Base-by-base conservation (phyloP, 2,113 vertebrate genomes). In the Scatophagus argus region DNA sequence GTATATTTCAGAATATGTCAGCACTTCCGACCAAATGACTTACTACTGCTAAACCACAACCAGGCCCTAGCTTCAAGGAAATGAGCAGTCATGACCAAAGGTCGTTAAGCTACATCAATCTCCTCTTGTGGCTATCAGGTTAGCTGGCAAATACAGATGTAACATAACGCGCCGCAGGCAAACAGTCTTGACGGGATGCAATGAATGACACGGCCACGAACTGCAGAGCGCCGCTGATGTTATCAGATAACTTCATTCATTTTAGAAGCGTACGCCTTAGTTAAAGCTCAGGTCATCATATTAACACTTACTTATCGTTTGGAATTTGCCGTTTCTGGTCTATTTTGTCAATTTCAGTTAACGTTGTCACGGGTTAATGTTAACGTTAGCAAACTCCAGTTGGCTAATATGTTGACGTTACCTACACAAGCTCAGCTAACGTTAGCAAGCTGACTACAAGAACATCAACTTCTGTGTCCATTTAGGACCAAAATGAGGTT, bases 21-120 rank as follows among this genome's bases (percentile, higher is more conserved):
- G 87, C 86, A 87, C 41, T 85, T 85, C 16, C 61, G 36, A 25
- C 9, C 1, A 46, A 11, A n/a, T n/a, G n/a, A n/a, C n/a, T 27
- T 41, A 70, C 56, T 68, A 68, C 43, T 82, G 64, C 66, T n/a
- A 38, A 71, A 78, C 67, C 38, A 43, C 61, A 43, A 46, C 43
- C 17, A 31, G 32, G 25, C 46, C 43, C 3, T 12, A 68, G 54
- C 65, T 32, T 70, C 11, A n/a, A 73, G 75, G 76, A 84, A 83
- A 72, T 46, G 62, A 74, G 36, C 46, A 32, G 4, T 31, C n/a
- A 1, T 3, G 84, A 38, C 13, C 88, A 89, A 90, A 92, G 87
- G 87, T 88, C 86, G 21, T 31, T 13, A 12, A 52, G 29, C 27
- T 75, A 23, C 23, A 41, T 47, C 2, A 9, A 12, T 62, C 65